phyloP scores from a whole-genome alignment of 2,888 invertebrate genomes.

The Aleiodes alternator region DNA sequence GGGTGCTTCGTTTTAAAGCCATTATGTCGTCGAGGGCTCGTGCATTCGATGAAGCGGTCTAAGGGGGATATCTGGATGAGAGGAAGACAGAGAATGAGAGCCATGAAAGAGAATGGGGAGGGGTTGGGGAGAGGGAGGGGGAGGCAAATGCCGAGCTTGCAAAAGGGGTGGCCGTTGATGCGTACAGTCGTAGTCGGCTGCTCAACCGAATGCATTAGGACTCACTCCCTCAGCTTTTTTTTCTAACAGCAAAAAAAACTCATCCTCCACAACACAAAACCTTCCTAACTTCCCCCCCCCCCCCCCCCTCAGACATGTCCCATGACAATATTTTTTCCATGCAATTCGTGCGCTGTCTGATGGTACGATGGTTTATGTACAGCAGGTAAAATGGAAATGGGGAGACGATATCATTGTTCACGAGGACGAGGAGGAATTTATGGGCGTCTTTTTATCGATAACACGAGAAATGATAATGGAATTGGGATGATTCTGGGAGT shows the following conservation, averaged over 20 bases:
- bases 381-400: slow-evolving; percentile 25
- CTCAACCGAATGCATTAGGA: slow-evolving; percentile 74
- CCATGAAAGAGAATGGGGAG: slow-evolving; percentile 1
- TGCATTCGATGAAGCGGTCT: slow-evolving; percentile 33
- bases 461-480: neutral
- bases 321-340: slow-evolving; percentile 45
- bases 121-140: slow-evolving; percentile 27
- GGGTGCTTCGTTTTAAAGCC: slow-evolving; percentile 45
- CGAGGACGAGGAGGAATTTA: neutral
- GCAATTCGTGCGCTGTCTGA: slow-evolving; percentile 19
- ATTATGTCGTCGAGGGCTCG: slow-evolving; percentile 46
- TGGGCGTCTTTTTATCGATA: neutral
- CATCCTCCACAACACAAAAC: neutral
- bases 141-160: slow-evolving; percentile 72
- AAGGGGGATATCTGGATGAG: slow-evolving; percentile 21
- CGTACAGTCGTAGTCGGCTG: slow-evolving; percentile 62
- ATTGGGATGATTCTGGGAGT: neutral
- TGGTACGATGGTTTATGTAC: slow-evolving; percentile 11
- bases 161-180: slow-evolving; percentile 75
- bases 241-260: neutral
- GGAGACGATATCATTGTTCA: slow-evolving; percentile 10
- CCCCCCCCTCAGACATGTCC: neutral
- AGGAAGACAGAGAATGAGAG: slow-evolving; percentile 5
- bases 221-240: slow-evolving; percentile 58
- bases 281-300: too few species aligned